Evolutionary conservation across 2,113 vertebrate species (phyloP).

Genomic region (Poeciliopsis turrubarensis): DNA sequence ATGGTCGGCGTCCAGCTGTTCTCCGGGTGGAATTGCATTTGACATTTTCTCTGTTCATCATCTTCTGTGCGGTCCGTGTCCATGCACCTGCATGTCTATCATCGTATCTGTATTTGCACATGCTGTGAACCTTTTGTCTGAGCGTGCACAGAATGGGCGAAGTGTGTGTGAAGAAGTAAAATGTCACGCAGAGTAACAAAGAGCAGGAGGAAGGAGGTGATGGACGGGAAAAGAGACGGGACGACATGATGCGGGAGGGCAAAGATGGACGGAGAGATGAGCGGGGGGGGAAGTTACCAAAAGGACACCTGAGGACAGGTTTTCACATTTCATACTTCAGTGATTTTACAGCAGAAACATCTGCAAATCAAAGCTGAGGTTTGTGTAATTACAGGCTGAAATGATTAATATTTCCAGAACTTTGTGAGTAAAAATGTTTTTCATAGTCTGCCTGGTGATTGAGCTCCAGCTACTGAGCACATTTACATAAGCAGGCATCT

Average conservation of each 20-base stretch:
- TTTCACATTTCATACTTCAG: not conserved
- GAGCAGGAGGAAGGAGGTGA: slow-evolving; percentile 12
- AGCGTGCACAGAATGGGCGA: slow-evolving; percentile 1
- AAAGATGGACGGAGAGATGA: slow-evolving; percentile 36
- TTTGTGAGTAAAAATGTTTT: not conserved
- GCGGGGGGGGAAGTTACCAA: not conserved
- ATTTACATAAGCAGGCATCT: too few species aligned
- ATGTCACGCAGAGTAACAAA: slow-evolving; percentile 41
- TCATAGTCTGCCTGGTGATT: not conserved
- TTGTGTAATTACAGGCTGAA: not conserved
- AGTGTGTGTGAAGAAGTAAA: slow-evolving; percentile 19
- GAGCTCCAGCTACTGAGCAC: not conserved
- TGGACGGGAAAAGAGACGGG: slow-evolving; percentile 25
- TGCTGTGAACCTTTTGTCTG: slow-evolving; percentile 1
- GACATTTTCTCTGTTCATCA: slow-evolving; percentile 57
- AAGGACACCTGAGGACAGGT: slow-evolving; percentile 22
- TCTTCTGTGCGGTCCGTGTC: not conserved
- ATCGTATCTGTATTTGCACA: not conserved
- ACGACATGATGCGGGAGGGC: slow-evolving; percentile 22
- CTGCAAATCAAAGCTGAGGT: not conserved
- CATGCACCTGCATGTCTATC: not conserved
- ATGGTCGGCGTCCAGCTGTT: slow-evolving; percentile 21
- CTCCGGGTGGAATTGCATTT: slow-evolving; percentile 51
- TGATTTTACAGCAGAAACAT: not conserved
- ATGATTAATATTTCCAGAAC: not conserved